Percentiles rank a stretch among this genome's conserved stretches.
phyloP scores from a whole-genome alignment of 2,113 vertebrate species.

The Circaetus cinerascens region DNA sequence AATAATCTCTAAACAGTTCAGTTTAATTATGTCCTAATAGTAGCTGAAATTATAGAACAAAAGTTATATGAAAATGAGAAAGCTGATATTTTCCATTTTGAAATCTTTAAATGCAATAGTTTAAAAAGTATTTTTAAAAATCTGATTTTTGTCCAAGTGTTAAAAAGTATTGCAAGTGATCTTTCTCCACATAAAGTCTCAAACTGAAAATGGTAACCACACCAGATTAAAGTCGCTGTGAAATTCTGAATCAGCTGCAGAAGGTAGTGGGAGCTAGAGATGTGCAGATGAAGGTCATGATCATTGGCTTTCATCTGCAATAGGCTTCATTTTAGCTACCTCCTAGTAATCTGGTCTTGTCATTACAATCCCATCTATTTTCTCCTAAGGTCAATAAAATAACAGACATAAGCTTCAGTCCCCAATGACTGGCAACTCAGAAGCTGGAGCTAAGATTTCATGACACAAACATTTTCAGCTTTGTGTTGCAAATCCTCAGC shows the following conservation, averaged over 20 bases:
- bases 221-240: background rate
- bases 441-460: slow-evolving; percentile 1
- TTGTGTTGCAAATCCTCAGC: slow-evolving; percentile 9
- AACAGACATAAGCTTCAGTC: background rate
- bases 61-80: background rate
- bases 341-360: background rate
- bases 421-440: background rate
- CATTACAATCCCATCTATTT: slow-evolving; percentile 12
- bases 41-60: slow-evolving; percentile 16
- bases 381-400: background rate
- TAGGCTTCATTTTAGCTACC: background rate
- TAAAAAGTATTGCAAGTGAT: background rate
- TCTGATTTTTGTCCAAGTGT: background rate
- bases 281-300: background rate
- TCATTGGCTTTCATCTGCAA: background rate
- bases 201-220: background rate
- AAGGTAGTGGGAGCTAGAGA: background rate
- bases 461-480: background rate
- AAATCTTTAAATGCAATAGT: background rate
- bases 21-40: slow-evolving; percentile 8
- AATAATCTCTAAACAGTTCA: slow-evolving; percentile 14
- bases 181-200: background rate
- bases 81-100: background rate
- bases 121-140: background rate
- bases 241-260: background rate